Percentiles rank a stretch among this genome's conserved stretches.
phyloP scores from a whole-genome alignment of 2,797 vertebrate species.

The Amblyraja radiata region DNA sequence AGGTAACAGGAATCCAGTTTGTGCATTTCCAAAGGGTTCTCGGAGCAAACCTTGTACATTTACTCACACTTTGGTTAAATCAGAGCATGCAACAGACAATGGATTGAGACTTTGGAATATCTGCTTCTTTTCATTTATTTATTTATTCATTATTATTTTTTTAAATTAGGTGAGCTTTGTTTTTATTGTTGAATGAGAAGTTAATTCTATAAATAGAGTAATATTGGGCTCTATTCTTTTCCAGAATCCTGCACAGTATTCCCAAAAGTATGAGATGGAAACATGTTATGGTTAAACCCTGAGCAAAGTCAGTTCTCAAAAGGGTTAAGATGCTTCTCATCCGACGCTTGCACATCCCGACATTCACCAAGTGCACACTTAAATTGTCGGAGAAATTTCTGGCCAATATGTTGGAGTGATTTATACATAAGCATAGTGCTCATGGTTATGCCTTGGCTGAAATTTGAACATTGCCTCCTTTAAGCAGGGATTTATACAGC shows the following conservation, averaged over 20 bases:
- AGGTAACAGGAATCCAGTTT: not conserved
- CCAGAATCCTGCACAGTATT: slow-evolving; percentile 31
- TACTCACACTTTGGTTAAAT: not conserved
- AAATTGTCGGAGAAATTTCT: slow-evolving; percentile 29
- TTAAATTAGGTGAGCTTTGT: slow-evolving; percentile 5
- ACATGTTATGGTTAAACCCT: slow-evolving; percentile 27
- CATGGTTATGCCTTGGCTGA: not conserved
- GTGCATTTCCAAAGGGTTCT: not conserved
- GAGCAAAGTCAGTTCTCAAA: slow-evolving; percentile 35
- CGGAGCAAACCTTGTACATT: not conserved
- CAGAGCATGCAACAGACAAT: not conserved
- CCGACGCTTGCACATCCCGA: not conserved
- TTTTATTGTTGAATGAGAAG: slow-evolving; percentile 13
- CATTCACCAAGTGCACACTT: slow-evolving; percentile 30
- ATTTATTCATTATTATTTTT: too few relatives aligned
- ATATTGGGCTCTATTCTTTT: slow-evolving; percentile 38
- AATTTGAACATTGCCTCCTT: not conserved
- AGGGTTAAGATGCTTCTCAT: slow-evolving; percentile 33
- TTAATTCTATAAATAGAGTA: slow-evolving; percentile 36
- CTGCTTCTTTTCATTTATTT: not conserved
- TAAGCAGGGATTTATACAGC: slow-evolving; percentile 20
- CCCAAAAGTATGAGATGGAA: slow-evolving; percentile 37
- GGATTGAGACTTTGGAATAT: not conserved
- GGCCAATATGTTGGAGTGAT: slow-evolving; percentile 16
- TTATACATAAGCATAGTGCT: not conserved